phyloP scores from a whole-genome alignment of 1,140 invertebrate species.

The Drosophila athabasca region DNA sequence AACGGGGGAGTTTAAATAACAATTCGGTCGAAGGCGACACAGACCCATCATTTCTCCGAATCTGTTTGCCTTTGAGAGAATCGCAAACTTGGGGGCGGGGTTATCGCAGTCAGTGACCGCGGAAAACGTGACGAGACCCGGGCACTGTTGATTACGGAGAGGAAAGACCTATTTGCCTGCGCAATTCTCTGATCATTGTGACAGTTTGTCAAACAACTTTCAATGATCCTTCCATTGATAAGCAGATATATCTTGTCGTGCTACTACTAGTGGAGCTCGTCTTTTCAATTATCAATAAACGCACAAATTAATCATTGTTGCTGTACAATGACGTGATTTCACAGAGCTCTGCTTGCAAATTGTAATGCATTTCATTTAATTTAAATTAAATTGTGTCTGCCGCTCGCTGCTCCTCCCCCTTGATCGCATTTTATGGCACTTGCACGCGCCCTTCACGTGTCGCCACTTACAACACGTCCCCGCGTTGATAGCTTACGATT shows the following conservation, averaged over 20 bases:
- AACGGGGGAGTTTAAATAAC: constrained; percentile 19
- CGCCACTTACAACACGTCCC: constrained; percentile 20
- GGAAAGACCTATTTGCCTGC: constrained; percentile 34
- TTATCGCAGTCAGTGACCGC: constrained; percentile 21
- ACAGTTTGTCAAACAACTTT: neutral
- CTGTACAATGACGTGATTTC: constrained; percentile 4
- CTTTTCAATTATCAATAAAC: constrained; percentile 19
- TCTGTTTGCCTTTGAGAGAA: no score
- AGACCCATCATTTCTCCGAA: neutral
- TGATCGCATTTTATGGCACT: constrained; percentile 14
- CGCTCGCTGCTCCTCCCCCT: constrained; percentile 16
- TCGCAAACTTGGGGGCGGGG: neutral
- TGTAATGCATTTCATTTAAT: constrained; percentile 41
- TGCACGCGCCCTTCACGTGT: constrained; percentile 43
- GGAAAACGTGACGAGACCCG: constrained; percentile 22
- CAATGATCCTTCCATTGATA: no score
- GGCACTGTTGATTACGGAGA: constrained; percentile 23
- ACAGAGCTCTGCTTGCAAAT: constrained; percentile 11
- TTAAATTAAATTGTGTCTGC: constrained; percentile 43
- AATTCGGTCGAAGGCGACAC: neutral
- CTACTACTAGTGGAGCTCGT: neutral
- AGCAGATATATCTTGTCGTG: no score
- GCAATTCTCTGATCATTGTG: constrained; percentile 42
- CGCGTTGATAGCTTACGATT: constrained; percentile 27
- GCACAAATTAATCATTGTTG: constrained; percentile 39